phyloP scores from a whole-genome alignment of 2,113 vertebrate species.

The Tetrax tetrax region DNA sequence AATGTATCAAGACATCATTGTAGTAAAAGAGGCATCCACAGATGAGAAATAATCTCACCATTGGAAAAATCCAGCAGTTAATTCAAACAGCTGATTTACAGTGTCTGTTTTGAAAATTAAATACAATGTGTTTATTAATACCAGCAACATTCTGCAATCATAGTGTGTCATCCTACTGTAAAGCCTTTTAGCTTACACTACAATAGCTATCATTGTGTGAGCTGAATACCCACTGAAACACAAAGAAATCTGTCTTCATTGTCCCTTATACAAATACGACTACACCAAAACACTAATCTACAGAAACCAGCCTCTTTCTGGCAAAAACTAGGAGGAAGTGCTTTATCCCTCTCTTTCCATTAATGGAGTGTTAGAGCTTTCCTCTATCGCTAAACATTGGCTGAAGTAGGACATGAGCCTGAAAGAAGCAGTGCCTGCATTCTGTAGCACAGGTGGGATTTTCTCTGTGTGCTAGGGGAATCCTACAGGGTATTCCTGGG shows the following conservation, averaged over 20 bases:
- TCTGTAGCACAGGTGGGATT: neutral
- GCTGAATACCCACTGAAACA: neutral
- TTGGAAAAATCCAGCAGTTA: neutral
- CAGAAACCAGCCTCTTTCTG: neutral
- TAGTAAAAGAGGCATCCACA: neutral
- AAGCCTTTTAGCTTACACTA: neutral
- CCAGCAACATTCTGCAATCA: neutral
- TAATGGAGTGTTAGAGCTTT: neutral
- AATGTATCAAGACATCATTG: neutral
- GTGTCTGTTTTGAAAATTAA: slow-evolving; percentile 2
- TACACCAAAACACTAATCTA: neutral
- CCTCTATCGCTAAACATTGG: neutral
- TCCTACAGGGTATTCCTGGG: neutral
- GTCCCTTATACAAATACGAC: neutral
- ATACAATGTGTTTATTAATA: neutral
- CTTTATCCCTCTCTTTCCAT: neutral
- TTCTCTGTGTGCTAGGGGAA: neutral
- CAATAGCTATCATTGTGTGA: neutral
- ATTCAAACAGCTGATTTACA: neutral
- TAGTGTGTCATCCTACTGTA: neutral
- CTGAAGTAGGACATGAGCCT: neutral
- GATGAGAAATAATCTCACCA: neutral
- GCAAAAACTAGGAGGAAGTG: neutral
- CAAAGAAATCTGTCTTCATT: neutral
- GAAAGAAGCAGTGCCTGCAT: neutral